Conservation (phyloP, 2,888 invertebrate species). For the Ennomos fuscantarius region DNA sequence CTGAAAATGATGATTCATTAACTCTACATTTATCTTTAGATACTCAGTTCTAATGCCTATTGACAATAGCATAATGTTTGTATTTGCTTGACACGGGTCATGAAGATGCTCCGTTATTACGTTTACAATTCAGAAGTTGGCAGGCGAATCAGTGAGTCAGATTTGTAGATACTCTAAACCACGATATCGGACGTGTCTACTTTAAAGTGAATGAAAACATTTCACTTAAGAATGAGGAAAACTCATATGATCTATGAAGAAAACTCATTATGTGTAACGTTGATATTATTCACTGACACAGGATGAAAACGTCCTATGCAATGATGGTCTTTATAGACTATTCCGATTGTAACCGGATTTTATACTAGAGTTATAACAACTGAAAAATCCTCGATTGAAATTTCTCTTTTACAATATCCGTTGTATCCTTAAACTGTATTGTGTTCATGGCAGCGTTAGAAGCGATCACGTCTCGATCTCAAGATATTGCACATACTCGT, state of each 20-base stretch:
- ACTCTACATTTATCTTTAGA: constrained; percentile 51
- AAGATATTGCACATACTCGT: constrained; percentile 26
- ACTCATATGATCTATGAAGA: constrained; percentile 35
- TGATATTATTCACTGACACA: too few species aligned
- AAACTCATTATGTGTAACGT: too few species aligned
- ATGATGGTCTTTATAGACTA: too few species aligned
- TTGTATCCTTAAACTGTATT: constrained; percentile 17
- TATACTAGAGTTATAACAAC: constrained; percentile 27
- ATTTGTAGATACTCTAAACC: constrained; percentile 67
- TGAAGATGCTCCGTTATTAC: constrained; percentile 56
- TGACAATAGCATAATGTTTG: constrained; percentile 53
- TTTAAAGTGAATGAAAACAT: constrained; percentile 45
- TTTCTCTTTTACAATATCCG: constrained; percentile 1
- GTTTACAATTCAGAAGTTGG: constrained; percentile 62
- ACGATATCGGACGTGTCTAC: constrained; percentile 48
- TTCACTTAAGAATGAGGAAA: constrained; percentile 43
- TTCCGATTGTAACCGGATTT: neutral
- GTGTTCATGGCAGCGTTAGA: constrained; percentile 31
- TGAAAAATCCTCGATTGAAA: neutral
- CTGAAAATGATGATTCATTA: constrained; percentile 68
- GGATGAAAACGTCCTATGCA: too few species aligned
- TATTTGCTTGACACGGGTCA: constrained; percentile 51
- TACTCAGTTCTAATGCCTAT: constrained; percentile 42
- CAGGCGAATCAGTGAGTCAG: constrained; percentile 73
- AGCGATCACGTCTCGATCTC: constrained; percentile 33